These are phyloP conservation scores for Malurus cyaneus DNA, from an alignment of 2,113 vertebrate species.

Conservation along the genomic window DNA sequence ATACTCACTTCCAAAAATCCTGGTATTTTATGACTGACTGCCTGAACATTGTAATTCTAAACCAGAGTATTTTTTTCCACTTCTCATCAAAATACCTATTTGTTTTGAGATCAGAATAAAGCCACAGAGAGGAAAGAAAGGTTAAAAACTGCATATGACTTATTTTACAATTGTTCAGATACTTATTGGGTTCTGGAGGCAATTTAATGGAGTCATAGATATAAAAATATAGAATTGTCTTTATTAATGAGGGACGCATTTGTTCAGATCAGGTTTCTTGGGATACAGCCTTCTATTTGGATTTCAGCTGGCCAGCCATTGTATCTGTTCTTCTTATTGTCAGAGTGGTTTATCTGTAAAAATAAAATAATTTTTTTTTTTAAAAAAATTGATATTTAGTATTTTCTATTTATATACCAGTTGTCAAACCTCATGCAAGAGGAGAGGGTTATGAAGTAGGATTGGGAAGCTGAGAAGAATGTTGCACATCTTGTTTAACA, in stretches of 20 bases:
- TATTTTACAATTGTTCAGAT: background rate
- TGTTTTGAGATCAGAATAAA: background rate
- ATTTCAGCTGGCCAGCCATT: slow-evolving; percentile 76
- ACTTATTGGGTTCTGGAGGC: background rate
- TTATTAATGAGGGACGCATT: background rate
- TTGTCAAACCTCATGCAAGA: background rate
- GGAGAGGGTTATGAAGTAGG: background rate
- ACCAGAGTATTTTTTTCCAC: background rate
- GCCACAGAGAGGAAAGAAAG: background rate
- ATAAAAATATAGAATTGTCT: background rate
- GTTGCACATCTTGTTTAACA: background rate
- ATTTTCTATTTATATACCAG: background rate
- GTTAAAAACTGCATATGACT: background rate
- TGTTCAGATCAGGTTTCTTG: slow-evolving; percentile 39
- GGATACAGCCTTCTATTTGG: slow-evolving; percentile 78
- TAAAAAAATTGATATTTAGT: background rate
- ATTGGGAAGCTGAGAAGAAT: background rate
- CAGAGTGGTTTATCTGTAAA: slow-evolving; percentile 73
- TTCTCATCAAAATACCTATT: background rate
- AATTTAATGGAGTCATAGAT: background rate
- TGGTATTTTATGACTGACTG: background rate
- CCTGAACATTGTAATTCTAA: background rate
- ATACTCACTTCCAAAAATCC: background rate
- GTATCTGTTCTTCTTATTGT: slow-evolving; percentile 61
- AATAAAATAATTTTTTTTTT: background rate